These are phyloP conservation scores for Beroe ovata DNA, from an alignment of 37 sponge, comb jelly and placozoan genomes.

Conservation along the genomic window DNA sequence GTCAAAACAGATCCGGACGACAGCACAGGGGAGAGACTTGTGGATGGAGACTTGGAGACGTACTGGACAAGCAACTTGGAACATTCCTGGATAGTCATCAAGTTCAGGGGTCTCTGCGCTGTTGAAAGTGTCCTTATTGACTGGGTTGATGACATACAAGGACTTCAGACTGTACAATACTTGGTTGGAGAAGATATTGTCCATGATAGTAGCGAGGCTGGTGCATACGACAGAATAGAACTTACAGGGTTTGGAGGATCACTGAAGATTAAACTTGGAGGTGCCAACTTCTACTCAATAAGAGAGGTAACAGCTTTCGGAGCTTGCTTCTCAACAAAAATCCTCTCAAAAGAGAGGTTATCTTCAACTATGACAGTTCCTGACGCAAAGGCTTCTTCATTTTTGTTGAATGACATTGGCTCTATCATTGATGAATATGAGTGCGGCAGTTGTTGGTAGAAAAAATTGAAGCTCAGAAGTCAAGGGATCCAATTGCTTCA, in stretches of 20 bases:
- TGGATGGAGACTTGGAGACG: neutral
- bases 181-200: neutral
- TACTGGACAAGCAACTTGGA: neutral
- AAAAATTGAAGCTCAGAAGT: too few relatives aligned
- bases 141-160: neutral
- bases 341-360: neutral
- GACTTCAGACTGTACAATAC: neutral
- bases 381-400: neutral
- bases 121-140: conserved; percentile 4
- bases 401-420: neutral
- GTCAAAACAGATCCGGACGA: neutral
- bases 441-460: neutral
- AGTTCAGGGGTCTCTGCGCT: neutral
- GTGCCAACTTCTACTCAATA: neutral
- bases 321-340: neutral
- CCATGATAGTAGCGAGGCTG: neutral
- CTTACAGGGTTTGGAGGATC: neutral
- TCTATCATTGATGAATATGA: neutral
- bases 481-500: too few relatives aligned
- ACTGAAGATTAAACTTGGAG: neutral
- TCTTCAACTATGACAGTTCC: neutral
- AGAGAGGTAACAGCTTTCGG: conserved; percentile 12
- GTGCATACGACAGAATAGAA: neutral
- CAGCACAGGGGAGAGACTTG: neutral
- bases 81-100: neutral